Evolutionary conservation across 1,140 invertebrate species (phyloP), one percentile per base, ranked within the genome.

Genomic region (Pachyrhynchus sulphureomaculatus): DNA sequence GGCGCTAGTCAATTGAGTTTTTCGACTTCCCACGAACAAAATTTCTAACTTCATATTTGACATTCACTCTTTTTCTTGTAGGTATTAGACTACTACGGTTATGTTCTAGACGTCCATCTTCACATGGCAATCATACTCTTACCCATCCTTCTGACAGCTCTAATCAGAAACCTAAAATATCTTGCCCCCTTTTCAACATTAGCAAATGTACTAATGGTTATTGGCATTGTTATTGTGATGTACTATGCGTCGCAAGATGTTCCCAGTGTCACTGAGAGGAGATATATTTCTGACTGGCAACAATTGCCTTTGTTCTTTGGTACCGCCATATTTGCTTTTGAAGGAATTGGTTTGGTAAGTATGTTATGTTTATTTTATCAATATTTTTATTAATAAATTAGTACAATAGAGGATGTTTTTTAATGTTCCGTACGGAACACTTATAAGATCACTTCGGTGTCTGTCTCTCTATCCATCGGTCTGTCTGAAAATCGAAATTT

Each of bases 81-180:
- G 88, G 82, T 91, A 17, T 69, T 85, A 34, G 80, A 85, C 53
- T 78, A 82, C 20, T 86, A 87, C 68, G 80, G 79, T 8, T 72
- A 84, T 1, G 67, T 81, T 23, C 62, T 86, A 47, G 79, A 84
- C 45, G 77, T 88, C n/a, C 81, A 87, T 29, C 68, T 84, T 18
- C 87, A 89, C 67, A 89, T 91, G 85, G 78, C 84, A 10, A 77
- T 91, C 9, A 79, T 88, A 1, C 76, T 92, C 8, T 62, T 89
- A 0, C 87, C 90, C 1, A 86, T 93, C 29, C 75, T 92, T 17
- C 70, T 90, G 15, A 83, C 86, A 3, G 88, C 85, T 41, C 85
- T 89, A 79, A 86, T 95, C 10, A 82, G 88, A 23, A 89, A 88
- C 72, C 79, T 90, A 0, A 90, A 90, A 72, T 89, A 84, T 69